A percentile compares a stretch with the other conserved stretches of the same genome.
Conservation (phyloP, 2,888 invertebrate species). For the Apamea crenata region DNA sequence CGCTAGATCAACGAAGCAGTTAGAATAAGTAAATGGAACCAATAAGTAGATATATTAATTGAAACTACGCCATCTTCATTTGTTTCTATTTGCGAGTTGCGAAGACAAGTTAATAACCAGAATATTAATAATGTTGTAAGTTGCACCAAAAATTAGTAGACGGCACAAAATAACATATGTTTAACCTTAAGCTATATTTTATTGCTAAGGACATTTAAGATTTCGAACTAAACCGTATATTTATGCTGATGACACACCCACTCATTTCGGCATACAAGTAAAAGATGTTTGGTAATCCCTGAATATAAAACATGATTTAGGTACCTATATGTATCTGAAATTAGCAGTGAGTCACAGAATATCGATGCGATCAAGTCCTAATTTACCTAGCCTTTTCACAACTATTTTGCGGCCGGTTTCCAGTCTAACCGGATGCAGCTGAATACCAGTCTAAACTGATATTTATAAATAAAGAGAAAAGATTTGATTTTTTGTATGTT, state of each 20-base stretch:
- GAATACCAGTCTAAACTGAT: background rate
- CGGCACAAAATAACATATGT: conserved; percentile 2
- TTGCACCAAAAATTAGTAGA: background rate
- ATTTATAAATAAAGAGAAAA: background rate
- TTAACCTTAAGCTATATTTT: conserved; percentile 12
- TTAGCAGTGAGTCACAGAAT: conserved; percentile 14
- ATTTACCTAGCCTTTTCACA: background rate
- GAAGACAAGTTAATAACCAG: background rate
- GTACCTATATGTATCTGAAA: background rate
- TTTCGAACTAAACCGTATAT: conserved; percentile 21
- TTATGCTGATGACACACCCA: conserved; percentile 29
- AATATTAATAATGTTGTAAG: conserved; percentile 1
- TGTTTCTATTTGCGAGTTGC: background rate
- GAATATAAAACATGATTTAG: conserved; percentile 19
- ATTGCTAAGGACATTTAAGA: conserved; percentile 15
- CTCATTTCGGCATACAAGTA: conserved; percentile 12
- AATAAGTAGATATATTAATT: no score
- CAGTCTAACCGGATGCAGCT: background rate
- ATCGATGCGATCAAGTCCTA: background rate
- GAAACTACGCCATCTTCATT: background rate
- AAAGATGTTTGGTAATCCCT: conserved; percentile 44
- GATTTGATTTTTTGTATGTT: background rate
- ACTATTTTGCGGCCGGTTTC: no score
- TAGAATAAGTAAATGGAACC: no score
- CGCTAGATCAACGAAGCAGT: background rate